Evolutionary conservation across 2,888 invertebrate genomes (phyloP), one percentile per base, ranked within the genome.

Genomic region (Polyommatus icarus): DNA sequence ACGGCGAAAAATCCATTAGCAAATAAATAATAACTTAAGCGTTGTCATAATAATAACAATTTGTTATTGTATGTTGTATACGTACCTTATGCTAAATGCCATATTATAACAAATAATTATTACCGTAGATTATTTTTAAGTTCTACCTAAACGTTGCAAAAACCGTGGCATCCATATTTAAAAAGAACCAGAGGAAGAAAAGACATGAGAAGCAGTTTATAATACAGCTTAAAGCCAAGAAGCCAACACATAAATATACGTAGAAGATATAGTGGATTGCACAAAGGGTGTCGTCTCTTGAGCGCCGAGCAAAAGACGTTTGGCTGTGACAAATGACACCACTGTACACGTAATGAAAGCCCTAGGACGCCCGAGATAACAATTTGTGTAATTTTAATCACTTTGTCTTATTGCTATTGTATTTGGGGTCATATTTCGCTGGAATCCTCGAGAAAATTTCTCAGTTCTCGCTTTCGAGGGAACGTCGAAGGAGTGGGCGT

Each of bases 291-390:
- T 84, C 83, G 87, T 87, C 89, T 89, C 90, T 87, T 80, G 89
- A 89, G 91, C 88, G 87, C 83, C 83, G 86, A 86, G 87, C 88
- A 87, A 90, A 88, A 89, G 89, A 91, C 88, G 89, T 90, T 89
- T 86, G 89, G 90, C 88, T 87, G 86, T 86, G 86, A 85, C 88
- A 87, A 87, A 88, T 89, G 89, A 89, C 89, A 87, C 86, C 86
- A 87, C 78, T 72, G 78, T 79, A 77, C 80, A 78, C 72, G 77
- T 80, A 79, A 91, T 90, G 90, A 90, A 89, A 80, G 77, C 80
- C 78, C 83, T 89, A 87, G 84, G 85, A 88, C 85, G 87, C 87
- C 87, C 85, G 29, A 29, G 67, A 84, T 87, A 85, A 86, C 83
- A 82, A 75, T 84, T 83, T 80, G 82, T 76, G 84, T 84, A 86